phyloP scores from a whole-genome alignment of 1,140 invertebrate species.

The Leptinotarsa lineolata region DNA sequence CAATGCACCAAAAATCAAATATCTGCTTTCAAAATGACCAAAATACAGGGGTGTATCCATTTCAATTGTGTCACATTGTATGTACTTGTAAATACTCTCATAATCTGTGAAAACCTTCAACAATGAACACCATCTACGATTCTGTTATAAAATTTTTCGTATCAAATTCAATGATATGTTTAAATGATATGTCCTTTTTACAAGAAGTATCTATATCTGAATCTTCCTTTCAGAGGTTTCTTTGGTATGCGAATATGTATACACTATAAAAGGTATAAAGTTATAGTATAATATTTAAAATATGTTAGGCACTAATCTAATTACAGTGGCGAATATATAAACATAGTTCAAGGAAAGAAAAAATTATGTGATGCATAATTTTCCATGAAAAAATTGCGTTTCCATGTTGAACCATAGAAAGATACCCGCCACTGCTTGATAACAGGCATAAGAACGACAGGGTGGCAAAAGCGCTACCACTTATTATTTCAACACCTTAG shows the following conservation, averaged over 20 bases:
- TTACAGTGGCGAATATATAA: not conserved
- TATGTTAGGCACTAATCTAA: conserved; percentile 50
- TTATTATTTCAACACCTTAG: conserved; percentile 35
- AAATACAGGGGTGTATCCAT: too few species aligned
- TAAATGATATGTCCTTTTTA: conserved; percentile 34
- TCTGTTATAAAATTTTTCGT: not conserved
- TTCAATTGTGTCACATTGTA: too few species aligned
- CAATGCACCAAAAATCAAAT: too few species aligned
- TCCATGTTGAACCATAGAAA: not conserved
- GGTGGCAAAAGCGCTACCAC: conserved; percentile 41
- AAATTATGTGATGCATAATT: not conserved
- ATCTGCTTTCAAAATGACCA: too few species aligned
- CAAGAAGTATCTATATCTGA: conserved; percentile 35
- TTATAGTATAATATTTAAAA: conserved; percentile 43
- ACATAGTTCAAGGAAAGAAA: too few species aligned
- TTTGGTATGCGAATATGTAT: conserved; percentile 20
- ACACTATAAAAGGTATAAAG: conserved; percentile 35
- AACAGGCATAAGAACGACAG: conserved; percentile 46
- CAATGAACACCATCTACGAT: not conserved
- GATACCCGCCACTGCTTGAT: conserved; percentile 14
- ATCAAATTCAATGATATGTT: conserved; percentile 13
- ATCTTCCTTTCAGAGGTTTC: conserved; percentile 26
- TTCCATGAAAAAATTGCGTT: too few species aligned
- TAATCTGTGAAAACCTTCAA: too few species aligned
- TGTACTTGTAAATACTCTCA: too few species aligned